These are phyloP conservation scores for Cassiopea andromeda DNA, from an alignment of 30 jellyfish, hydroid and myxozoan genomes.

Conservation along the genomic window DNA sequence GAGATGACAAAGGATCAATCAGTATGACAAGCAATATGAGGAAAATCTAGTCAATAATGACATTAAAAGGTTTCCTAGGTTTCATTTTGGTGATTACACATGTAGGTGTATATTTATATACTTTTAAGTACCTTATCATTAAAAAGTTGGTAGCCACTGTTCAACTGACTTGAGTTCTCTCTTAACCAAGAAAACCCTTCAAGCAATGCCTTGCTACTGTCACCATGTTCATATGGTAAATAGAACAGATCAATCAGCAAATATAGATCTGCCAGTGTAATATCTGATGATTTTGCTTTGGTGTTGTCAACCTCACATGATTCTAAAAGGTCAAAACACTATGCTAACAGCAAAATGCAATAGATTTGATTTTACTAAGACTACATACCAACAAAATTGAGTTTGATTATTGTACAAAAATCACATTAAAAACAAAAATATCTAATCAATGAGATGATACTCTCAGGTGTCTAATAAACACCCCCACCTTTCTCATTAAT, in stretches of 20 bases:
- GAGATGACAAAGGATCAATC: too few species aligned
- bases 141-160: conserved; percentile 78
- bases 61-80: too few species aligned
- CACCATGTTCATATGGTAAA: conserved; percentile 95
- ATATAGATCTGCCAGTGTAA: conserved; percentile 66
- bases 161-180: conserved; percentile 67
- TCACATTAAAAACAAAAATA: too few species aligned
- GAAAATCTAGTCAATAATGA: too few species aligned
- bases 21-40: too few species aligned
- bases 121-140: conserved; percentile 71
- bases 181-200: conserved; percentile 85
- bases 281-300: conserved; percentile 23
- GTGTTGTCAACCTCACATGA: conserved; percentile 1
- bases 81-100: background rate
- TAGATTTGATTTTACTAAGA: too few species aligned
- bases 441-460: too few species aligned
- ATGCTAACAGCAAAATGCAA: too few species aligned
- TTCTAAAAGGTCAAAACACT: conserved; percentile 17
- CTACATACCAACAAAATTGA: background rate
- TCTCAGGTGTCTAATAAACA: too few species aligned
- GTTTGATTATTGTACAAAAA: background rate
- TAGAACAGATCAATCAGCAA: conserved; percentile 86
- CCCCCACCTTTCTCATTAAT: too few species aligned
- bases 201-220: conserved; percentile 65
- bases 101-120: background rate